phyloP scores from a whole-genome alignment of 2,888 invertebrate species.

The Panopea generosa region DNA sequence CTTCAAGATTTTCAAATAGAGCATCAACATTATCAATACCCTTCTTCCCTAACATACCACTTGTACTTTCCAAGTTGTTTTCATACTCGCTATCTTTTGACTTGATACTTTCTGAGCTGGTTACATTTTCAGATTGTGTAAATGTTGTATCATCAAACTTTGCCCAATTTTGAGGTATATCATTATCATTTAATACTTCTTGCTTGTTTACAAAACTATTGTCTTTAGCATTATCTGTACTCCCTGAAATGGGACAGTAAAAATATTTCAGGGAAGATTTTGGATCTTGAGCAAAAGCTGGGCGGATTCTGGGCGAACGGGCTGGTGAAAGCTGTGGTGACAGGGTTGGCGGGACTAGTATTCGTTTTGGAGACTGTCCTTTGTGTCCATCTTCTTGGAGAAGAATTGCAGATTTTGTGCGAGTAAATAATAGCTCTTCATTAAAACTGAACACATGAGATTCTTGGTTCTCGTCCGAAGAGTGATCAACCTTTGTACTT shows the following conservation, averaged over 20 bases:
- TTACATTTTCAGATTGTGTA: too few species aligned
- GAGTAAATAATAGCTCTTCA: constrained; percentile 79
- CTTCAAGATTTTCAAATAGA: not conserved
- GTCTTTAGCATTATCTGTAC: not conserved
- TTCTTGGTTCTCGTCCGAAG: constrained; percentile 44
- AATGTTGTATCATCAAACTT: constrained; percentile 8
- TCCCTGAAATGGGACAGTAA: constrained; percentile 23
- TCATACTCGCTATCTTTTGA: too few species aligned
- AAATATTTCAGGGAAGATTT: constrained; percentile 26
- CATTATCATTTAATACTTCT: not conserved
- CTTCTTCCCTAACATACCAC: too few species aligned
- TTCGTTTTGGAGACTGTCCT: constrained; percentile 74
- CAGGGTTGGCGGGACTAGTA: constrained; percentile 78
- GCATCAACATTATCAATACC: too few species aligned
- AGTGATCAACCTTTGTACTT: constrained; percentile 24
- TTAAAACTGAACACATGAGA: constrained; percentile 73
- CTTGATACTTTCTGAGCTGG: too few species aligned
- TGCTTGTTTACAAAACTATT: not conserved
- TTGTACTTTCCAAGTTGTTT: too few species aligned
- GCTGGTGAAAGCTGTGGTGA: constrained; percentile 75
- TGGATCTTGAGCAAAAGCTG: constrained; percentile 19
- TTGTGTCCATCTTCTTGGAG: constrained; percentile 70
- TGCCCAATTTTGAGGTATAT: constrained; percentile 21
- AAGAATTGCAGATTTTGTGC: constrained; percentile 77
- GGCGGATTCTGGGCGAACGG: constrained; percentile 40